phyloP scores from a whole-genome alignment of 2,888 invertebrate genomes.

The Nasonovia ribisnigri region DNA sequence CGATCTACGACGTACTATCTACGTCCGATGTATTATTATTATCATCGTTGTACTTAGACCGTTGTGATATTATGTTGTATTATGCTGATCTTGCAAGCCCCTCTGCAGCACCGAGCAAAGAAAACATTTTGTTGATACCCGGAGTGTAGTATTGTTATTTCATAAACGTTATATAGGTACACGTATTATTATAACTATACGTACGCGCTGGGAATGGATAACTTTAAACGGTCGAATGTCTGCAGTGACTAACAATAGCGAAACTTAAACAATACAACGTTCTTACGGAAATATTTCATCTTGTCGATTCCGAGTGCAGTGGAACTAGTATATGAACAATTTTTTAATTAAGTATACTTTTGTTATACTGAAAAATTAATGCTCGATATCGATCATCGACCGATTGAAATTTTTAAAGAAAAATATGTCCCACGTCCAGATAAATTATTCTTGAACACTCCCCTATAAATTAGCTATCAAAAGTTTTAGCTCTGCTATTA shows the following conservation, averaged over 20 bases:
- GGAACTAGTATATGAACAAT: neutral
- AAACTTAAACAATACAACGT: slow-evolving; percentile 10
- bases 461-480: neutral
- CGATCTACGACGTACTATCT: neutral
- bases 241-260: neutral
- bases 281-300: slow-evolving; percentile 12
- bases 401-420: neutral
- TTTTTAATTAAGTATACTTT: neutral
- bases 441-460: neutral
- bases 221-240: neutral
- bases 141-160: neutral
- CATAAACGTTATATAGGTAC: neutral
- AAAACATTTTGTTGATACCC: slow-evolving; percentile 17
- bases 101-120: neutral
- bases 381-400: neutral
- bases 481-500: neutral
- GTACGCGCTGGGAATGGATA: neutral
- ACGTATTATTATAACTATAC: neutral
- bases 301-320: neutral
- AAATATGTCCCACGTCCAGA: neutral
- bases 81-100: neutral
- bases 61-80: neutral
- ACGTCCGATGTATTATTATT: neutral
- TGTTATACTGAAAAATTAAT: neutral
- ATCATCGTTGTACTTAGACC: neutral